Base-by-base conservation (phyloP, 1,140 invertebrate genomes). In the Magallana angulata region DNA sequence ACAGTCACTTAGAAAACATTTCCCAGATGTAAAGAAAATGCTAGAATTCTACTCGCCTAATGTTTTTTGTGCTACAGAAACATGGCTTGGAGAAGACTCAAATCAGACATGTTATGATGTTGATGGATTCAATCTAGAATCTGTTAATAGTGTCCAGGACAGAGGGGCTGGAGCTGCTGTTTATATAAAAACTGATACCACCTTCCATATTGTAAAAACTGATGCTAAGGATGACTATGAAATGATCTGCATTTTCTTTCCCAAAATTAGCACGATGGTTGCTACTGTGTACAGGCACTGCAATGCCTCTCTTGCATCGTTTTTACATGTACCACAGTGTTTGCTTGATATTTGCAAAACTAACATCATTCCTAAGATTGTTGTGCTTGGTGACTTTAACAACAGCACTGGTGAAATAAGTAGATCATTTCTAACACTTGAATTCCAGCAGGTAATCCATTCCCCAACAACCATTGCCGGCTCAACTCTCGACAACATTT, bases 231-330 rank as follows among this genome's bases (percentile, higher is more conserved):
- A 18, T 30, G 64, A 71, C 24, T 71, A 11, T 71, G 24, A 71
- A 71, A 71, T 71, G 64, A 71, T 71, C 64, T 71, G 64, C 64
- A 71, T 71, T 71, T 71, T 71, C n/a, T 24, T 71, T 71, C 64
- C 64, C 64, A 36, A 71, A 71, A 18, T 71, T 30, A 24, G 11
- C 64, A 30, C 18, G 24, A 71, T 71, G 64, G 64, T 71, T 71
- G 64, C 24, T 30, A 71, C 64, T 24, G 64, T 71, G 18, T 71
- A 71, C 18, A 71, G 64, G 30, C 64, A 71, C 64, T 71, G 64
- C 64, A 71, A 30, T 71, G 64, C 64, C 64, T 71, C 64, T 71
- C 64, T 30, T 71, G 24, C 24, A 30, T 71, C 64, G 30, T 71
- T 71, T 30, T 71, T 71, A 24, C 30, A 18, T 30, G 24, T 71